Percentiles rank a stretch among this genome's conserved stretches.
These are phyloP conservation scores for Montipora sp. DNA, from an alignment of 64 coral and sea anemone species.

Conservation along the genomic window DNA sequence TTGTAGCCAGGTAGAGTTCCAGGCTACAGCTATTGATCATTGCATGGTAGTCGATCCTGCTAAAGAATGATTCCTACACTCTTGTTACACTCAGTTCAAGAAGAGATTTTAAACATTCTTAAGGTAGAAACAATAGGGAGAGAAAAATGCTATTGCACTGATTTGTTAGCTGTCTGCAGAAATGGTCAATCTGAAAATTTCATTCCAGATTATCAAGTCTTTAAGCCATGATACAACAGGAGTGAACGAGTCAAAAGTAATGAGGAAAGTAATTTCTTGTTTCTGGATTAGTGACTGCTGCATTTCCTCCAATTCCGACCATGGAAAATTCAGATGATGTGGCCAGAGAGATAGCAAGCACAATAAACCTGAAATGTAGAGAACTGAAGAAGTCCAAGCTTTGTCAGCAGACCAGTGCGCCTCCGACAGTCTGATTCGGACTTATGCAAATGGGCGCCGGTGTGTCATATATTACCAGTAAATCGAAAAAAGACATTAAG, in stretches of 20 bases:
- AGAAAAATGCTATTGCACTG: too few relatives aligned
- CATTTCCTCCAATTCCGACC: neutral
- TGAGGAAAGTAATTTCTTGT: slow-evolving; percentile 3
- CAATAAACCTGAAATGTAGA: slow-evolving; percentile 5
- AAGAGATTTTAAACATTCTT: too few relatives aligned
- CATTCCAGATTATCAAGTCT: too few relatives aligned
- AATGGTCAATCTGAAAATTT: too few relatives aligned
- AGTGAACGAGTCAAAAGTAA: too few relatives aligned
- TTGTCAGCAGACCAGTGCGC: neutral
- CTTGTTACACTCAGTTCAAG: neutral
- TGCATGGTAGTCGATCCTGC: neutral
- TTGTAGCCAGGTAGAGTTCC: neutral
- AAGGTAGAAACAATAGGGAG: too few relatives aligned
- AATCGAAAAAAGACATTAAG: too few relatives aligned
- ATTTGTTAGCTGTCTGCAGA: too few relatives aligned
- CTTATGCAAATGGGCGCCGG: too few relatives aligned
- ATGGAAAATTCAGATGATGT: neutral
- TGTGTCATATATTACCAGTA: too few relatives aligned
- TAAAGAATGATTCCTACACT: neutral
- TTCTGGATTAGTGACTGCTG: neutral
- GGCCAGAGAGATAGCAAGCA: neutral
- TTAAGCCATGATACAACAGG: neutral
- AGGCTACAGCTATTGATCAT: neutral
- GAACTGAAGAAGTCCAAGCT: neutral
- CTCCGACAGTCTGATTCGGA: neutral